Base-by-base conservation (phyloP, 2,113 vertebrate genomes). In the Clinocottus analis region DNA sequence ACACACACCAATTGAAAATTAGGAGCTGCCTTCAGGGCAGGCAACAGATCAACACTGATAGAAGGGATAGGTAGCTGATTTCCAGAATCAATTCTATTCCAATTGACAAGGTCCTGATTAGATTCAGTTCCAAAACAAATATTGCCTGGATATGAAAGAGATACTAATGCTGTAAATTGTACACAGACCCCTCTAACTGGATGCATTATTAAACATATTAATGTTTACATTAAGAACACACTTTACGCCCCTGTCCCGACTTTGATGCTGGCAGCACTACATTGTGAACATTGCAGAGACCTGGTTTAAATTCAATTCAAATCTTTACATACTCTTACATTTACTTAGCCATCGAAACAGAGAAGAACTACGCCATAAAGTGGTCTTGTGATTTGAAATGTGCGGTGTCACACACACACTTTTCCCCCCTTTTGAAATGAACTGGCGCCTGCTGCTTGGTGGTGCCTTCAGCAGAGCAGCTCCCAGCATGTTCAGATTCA, bases 1-100 rank as follows among this genome's bases (percentile, higher is more conserved):
- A 49, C 43, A 56, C 6, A 59, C 10, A 56, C 41, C 58, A 62
- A 63, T 31, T 67, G 29, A 47, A 72, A 23, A 80, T 41, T 73
- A 69, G 0, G 12, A 64, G 51, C 33, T 31, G 41, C 6, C 27
- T 23, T 19, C n/a, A 59, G 59, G 61, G 27, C 37, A 74, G 64
- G 21, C 33, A 63, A n/a, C 55, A 45, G 35, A 70, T 75, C 23
- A 66, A 0, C 6, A 2, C 13, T 45, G 51, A 70, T 65, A 51
- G 56, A 49, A 49, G 14, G 14, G 43, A 4, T 45, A 14, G 43
- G 43, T 45, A 17, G 16, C 43, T 45, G 43, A 45, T 45, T 45
- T 45, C 14, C 43, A 1, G 43, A 45, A 45, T 45, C 43, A 45
- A 45, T 45, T 45, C 43, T 17, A 17, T 45, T 45, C 43, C 43